phyloP scores from a whole-genome alignment of 2,113 vertebrate genomes.

The Oreochromis niloticus region DNA sequence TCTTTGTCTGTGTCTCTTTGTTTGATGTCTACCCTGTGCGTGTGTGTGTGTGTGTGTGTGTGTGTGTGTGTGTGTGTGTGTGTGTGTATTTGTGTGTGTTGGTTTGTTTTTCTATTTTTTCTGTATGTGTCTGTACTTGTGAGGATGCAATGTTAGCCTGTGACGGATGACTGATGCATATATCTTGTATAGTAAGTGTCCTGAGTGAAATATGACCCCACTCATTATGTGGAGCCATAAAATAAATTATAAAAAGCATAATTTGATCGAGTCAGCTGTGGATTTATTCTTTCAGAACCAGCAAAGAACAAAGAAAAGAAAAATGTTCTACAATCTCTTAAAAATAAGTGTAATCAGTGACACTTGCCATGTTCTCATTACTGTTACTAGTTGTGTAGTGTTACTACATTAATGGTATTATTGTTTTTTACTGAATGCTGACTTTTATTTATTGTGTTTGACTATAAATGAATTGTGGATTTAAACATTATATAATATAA shows the following conservation, averaged over 20 bases:
- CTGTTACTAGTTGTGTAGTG: background rate
- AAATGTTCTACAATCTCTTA: background rate
- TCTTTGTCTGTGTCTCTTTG: conserved; percentile 40
- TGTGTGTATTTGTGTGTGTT: background rate
- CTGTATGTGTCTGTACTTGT: background rate
- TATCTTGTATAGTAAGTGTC: background rate
- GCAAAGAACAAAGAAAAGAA: background rate
- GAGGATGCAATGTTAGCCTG: background rate
- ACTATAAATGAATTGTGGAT: background rate
- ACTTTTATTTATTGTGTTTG: background rate
- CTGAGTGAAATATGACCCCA: background rate
- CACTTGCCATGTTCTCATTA: background rate
- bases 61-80: background rate
- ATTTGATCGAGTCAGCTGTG: conserved; percentile 12
- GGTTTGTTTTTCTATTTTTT: background rate
- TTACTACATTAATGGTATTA: background rate
- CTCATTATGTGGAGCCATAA: background rate
- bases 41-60: background rate
- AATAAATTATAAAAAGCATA: background rate
- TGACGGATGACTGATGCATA: background rate
- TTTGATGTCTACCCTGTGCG: conserved; percentile 26
- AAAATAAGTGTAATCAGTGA: conserved; percentile 1
- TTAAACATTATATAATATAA: conserved; percentile 14
- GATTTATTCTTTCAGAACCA: conserved; percentile 17
- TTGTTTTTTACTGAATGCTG: background rate